These are phyloP conservation scores for Buphagus erythrorhynchus DNA, from an alignment of 2,797 vertebrate genomes.

Conservation along the genomic window DNA sequence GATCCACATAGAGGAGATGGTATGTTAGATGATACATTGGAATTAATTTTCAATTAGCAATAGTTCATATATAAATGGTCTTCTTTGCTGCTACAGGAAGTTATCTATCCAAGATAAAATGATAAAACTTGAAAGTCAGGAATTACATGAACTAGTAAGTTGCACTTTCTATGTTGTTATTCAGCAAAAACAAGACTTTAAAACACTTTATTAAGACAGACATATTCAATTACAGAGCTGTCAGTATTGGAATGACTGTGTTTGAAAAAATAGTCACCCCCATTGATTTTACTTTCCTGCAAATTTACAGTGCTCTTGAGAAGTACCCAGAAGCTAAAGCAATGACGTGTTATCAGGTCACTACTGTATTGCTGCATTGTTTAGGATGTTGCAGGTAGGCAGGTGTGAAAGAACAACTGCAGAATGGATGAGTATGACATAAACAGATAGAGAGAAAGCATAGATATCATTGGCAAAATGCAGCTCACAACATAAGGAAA, in stretches of 20 bases:
- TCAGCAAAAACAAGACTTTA: not conserved
- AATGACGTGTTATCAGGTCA: not conserved
- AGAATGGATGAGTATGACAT: not conserved
- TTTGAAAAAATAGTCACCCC: not conserved
- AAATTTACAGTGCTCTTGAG: not conserved
- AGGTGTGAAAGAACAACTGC: not conserved
- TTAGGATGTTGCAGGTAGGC: not conserved
- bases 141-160: not conserved
- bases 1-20: not conserved
- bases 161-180: not conserved
- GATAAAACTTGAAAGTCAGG: not conserved
- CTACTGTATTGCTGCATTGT: not conserved
- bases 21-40: not conserved
- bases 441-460: not conserved
- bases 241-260: not conserved
- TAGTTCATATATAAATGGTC: not conserved
- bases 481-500: not conserved
- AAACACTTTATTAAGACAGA: not conserved
- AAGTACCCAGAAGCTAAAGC: not conserved
- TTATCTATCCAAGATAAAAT: not conserved
- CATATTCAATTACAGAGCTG: not conserved
- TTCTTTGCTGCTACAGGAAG: not conserved
- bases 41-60: not conserved
- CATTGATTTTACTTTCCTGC: not conserved
- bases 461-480: not conserved